These are phyloP conservation scores for Polydesmus complanatus DNA, from an alignment of 2,888 invertebrate species.

Conservation along the genomic window DNA sequence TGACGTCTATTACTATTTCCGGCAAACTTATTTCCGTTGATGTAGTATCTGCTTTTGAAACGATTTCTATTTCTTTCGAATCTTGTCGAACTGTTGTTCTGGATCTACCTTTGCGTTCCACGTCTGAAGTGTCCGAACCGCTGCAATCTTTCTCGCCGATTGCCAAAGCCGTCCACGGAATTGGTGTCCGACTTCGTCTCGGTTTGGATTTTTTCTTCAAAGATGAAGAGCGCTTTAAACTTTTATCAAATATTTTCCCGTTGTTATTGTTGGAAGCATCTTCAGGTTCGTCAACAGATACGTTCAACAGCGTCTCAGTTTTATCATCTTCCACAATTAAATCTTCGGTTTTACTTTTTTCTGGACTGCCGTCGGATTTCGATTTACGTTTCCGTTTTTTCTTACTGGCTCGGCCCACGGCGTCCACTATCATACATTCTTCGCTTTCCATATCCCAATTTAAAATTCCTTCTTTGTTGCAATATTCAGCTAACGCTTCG, in stretches of 20 bases:
- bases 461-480: not conserved
- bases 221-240: not conserved
- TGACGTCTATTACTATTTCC: too few relatives aligned
- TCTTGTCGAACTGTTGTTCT: not conserved
- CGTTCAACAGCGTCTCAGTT: not conserved
- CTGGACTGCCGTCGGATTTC: not conserved
- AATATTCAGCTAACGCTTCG: not conserved
- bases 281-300: too few relatives aligned
- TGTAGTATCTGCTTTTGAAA: not conserved
- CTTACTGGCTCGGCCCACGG: slow-evolving; percentile 1
- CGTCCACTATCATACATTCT: not conserved
- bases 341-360: not conserved
- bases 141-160: not conserved
- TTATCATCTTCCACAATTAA: not conserved
- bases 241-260: too few relatives aligned
- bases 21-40: not conserved
- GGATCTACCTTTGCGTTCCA: not conserved
- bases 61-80: not conserved
- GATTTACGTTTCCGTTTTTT: not conserved
- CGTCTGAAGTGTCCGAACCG: not conserved
- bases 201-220: slow-evolving; percentile 1
- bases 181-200: slow-evolving; percentile 6
- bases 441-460: not conserved
- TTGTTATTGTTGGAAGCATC: too few relatives aligned
- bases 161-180: slow-evolving; percentile 3